phyloP scores from a whole-genome alignment of 1,140 invertebrate genomes.

The Telenomus remus region DNA sequence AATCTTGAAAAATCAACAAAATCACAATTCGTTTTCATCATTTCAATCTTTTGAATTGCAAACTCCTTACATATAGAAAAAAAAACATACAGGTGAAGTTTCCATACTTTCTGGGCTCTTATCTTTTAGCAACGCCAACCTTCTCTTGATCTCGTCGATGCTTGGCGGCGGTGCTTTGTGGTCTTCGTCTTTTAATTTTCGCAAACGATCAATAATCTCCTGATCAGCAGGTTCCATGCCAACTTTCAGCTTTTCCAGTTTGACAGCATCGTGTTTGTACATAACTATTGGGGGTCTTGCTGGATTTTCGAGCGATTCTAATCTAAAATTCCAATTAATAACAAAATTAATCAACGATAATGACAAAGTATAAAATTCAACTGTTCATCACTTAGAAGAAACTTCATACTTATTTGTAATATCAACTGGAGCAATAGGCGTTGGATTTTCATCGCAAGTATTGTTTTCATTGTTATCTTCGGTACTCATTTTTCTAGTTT shows the following conservation, averaged over 20 bases:
- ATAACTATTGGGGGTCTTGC: conserved; percentile 70
- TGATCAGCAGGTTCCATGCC: conserved; percentile 69
- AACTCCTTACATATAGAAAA: background rate
- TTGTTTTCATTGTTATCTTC: conserved; percentile 13
- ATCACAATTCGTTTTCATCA: background rate
- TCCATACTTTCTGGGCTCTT: conserved; percentile 58
- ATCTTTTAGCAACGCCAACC: conserved; percentile 69
- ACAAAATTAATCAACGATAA: too few relatives aligned
- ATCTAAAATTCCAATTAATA: conserved; percentile 49
- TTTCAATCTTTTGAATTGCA: too few relatives aligned
- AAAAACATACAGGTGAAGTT: conserved; percentile 20
- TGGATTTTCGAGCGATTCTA: conserved; percentile 70
- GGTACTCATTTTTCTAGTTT: conserved; percentile 41
- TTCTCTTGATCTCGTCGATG: conserved; percentile 68
- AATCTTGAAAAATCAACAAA: conserved; percentile 58
- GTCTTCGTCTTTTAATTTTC: conserved; percentile 68
- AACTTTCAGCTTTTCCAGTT: conserved; percentile 67
- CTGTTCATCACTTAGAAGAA: too few relatives aligned
- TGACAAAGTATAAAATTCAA: too few relatives aligned
- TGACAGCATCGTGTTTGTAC: conserved; percentile 62
- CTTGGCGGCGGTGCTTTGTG: conserved; percentile 59
- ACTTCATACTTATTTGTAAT: conserved; percentile 65
- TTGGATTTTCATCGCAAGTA: conserved; percentile 20
- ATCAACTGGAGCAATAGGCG: conserved; percentile 62
- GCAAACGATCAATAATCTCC: conserved; percentile 68